A percentile compares a stretch with the other conserved stretches of the same genome.
Conservation (phyloP, 2,797 vertebrate species). For the Molothrus ater region DNA sequence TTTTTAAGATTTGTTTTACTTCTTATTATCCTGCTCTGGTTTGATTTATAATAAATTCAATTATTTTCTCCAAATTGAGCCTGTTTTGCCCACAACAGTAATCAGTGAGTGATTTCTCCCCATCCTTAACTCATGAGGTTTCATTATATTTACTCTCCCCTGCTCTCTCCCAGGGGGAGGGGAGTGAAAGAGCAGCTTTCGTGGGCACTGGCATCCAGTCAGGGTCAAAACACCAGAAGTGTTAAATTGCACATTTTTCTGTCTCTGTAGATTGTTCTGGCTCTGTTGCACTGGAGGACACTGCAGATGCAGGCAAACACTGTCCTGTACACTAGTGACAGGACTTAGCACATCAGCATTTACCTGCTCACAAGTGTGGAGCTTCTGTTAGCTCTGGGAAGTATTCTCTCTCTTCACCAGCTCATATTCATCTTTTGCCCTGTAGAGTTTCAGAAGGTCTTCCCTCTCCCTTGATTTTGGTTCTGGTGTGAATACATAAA, state of each 20-base stretch:
- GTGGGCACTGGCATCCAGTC: not conserved
- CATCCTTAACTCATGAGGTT: not conserved
- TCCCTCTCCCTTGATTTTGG: not conserved
- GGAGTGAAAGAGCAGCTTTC: not conserved
- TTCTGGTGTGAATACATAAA: not conserved
- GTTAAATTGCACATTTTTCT: not conserved
- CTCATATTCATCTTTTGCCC: not conserved
- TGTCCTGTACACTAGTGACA: not conserved
- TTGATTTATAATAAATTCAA: not conserved
- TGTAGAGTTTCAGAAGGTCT: not conserved
- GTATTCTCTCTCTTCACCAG: not conserved
- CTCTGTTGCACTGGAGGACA: not conserved
- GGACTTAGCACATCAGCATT: not conserved
- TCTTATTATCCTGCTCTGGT: not conserved
- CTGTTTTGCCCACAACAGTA: not conserved
- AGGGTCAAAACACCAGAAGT: not conserved
- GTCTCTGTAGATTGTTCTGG: not conserved
- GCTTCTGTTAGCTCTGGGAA: not conserved
- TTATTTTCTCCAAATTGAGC: not conserved
- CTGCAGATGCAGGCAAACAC: not conserved
- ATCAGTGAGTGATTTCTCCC: not conserved
- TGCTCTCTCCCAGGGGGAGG: not conserved
- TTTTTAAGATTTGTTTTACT: not conserved
- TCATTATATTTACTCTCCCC: not conserved
- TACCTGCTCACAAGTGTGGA: rapidly evolving